A percentile compares a stretch with the other conserved stretches of the same genome.
phyloP scores from a whole-genome alignment of 1,140 invertebrate species.

The Temnothorax curvispinosus region DNA sequence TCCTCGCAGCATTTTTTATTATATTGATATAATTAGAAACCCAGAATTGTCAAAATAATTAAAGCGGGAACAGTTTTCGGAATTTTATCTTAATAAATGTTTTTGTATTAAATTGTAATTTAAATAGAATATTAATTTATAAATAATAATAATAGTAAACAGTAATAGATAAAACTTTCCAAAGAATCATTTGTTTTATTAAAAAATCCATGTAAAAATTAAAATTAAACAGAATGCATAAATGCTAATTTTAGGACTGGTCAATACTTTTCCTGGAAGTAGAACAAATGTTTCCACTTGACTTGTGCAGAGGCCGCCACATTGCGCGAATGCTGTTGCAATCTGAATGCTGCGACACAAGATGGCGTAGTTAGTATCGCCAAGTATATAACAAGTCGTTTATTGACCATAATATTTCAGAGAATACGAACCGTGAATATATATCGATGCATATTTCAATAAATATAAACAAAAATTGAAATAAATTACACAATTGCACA shows the following conservation, averaged over 20 bases:
- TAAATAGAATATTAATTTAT: neutral
- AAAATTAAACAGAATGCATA: neutral
- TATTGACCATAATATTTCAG: constrained; percentile 44
- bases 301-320: constrained; percentile 61
- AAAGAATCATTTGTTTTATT: neutral
- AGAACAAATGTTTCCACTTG: constrained; percentile 21
- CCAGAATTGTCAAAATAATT: neutral
- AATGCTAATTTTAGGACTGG: neutral
- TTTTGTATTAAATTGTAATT: neutral
- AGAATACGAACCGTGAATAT: neutral
- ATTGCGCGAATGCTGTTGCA: constrained; percentile 22
- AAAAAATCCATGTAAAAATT: neutral
- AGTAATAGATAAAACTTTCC: neutral
- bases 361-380: constrained; percentile 65
- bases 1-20: neutral
- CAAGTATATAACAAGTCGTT: constrained; percentile 16
- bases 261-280: constrained; percentile 61
- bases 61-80: neutral
- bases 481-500: neutral
- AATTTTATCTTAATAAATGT: neutral
- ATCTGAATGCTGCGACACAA: constrained; percentile 43
- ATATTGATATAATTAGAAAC: neutral
- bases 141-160: neutral
- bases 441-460: neutral
- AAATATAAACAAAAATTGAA: neutral